A percentile compares a stretch with the other conserved stretches of the same genome.
phyloP scores from a whole-genome alignment of 2,888 invertebrate species.

The Volucella inanis region DNA sequence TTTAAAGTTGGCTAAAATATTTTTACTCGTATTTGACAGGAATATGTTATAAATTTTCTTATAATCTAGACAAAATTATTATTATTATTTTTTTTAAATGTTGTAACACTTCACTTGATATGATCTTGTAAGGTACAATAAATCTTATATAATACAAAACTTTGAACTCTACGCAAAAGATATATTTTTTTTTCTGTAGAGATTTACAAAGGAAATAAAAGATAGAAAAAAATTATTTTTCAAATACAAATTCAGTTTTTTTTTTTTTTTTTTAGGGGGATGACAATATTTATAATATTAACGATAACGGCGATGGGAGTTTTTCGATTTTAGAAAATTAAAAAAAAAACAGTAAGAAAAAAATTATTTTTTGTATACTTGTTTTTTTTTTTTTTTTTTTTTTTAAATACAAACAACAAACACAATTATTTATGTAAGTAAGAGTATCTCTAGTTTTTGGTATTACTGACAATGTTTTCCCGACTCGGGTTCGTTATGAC shows the following conservation, averaged over 20 bases:
- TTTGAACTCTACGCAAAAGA: constrained; percentile 22
- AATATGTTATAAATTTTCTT: constrained; percentile 47
- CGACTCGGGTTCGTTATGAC: constrained; percentile 14
- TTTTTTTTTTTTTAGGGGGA: constrained; percentile 10
- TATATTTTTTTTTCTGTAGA: neutral
- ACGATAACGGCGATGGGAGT: neutral
- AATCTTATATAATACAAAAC: constrained; percentile 63
- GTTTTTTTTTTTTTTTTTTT: constrained; percentile 22
- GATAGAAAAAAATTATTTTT: constrained; percentile 24
- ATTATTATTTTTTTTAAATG: constrained; percentile 23
- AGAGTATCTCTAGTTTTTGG: constrained; percentile 55
- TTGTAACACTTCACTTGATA: constrained; percentile 66
- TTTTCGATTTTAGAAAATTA: neutral
- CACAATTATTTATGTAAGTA: constrained; percentile 50
- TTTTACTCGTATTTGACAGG: constrained; percentile 25
- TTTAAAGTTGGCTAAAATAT: constrained; percentile 53
- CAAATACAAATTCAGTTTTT: constrained; percentile 58
- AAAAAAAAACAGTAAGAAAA: constrained; percentile 1
- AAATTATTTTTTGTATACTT: neutral
- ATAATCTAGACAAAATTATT: constrained; percentile 51
- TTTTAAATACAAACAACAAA: constrained; percentile 63
- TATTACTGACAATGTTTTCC: constrained; percentile 37
- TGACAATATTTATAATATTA: constrained; percentile 3
- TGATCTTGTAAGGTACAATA: constrained; percentile 67
- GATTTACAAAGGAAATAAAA: constrained; percentile 41